Evolutionary conservation across 2,113 vertebrate genomes (phyloP), one percentile per base, ranked within the genome.

Genomic region (Haliaeetus leucogaster): DNA sequence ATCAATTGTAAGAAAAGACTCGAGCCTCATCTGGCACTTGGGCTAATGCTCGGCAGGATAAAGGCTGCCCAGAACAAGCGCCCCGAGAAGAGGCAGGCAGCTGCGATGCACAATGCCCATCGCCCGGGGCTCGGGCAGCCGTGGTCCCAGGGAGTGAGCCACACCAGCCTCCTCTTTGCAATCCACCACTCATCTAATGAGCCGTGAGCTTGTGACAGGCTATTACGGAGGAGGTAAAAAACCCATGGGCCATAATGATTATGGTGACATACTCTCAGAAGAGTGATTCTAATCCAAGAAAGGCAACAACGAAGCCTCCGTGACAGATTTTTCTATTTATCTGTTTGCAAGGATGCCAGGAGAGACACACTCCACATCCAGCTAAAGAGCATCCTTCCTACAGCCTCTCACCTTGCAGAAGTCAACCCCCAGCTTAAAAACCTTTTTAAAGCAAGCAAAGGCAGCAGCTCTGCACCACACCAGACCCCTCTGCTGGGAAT

Each of bases 1-100:
- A 2, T 1, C 38, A 5, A 4, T 10, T 48, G n/a, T 40, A 16
- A 91, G 91, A 26, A 18, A 8, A 0, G 58, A 1, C 21, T 32
- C 1, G 58, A 67, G 94, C 85, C 90, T 27, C 95, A 77, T 55
- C 92, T 90, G 90, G 84, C 87, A 5, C 82, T 74, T 1, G 73
- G 56, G 70, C 27, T 90, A 32, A 90, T 61, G 82, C 71, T 80
- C 4, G 1, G 10, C 9, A 25, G 62, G 79, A 94, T 11, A 88
- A 85, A 93, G 77, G 76, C 88, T 9, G 29, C 82, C 50, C 55
- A 16, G 63, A 63, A 65, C 0, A 16, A 42, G 82, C 0, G 17
- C 7, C 53, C 8, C 3, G 6, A 29, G 63, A 40, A 53, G 58
- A 36, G 71, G 29, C 78, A 53, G 65, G 26, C 4, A 2, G 30